Evolutionary conservation across 35 echinoderm and acorn worm species (phyloP).

Genomic region (Ophioderma brevispina): DNA sequence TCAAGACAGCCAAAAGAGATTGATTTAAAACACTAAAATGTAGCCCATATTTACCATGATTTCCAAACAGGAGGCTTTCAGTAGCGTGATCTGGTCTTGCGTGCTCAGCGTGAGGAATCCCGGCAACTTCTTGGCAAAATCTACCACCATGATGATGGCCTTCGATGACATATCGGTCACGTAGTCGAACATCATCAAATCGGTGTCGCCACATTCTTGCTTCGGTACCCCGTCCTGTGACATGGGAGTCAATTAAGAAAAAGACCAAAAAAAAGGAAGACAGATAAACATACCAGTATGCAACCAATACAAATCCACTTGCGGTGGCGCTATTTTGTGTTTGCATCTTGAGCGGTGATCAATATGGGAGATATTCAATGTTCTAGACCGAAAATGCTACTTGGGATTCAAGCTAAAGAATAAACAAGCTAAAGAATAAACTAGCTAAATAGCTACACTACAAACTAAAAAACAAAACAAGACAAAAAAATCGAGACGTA

Average conservation of each 20-base stretch:
- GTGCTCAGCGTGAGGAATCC: constrained; percentile 83
- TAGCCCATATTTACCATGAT: constrained; percentile 82
- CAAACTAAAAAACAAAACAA: background rate
- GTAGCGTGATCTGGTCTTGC: constrained; percentile 93
- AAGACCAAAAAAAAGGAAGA: background rate
- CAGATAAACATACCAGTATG: too few relatives aligned
- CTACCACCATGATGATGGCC: constrained; percentile 98
- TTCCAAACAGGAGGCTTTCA: constrained; percentile 96
- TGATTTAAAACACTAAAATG: too few relatives aligned
- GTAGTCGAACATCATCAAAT: constrained; percentile 78
- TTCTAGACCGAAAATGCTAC: too few relatives aligned
- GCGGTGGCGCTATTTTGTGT: too few relatives aligned
- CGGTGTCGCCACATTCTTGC: constrained; percentile 47
- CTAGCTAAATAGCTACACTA: background rate
- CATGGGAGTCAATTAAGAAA: background rate
- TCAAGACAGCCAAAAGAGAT: too few relatives aligned
- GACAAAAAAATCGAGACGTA: too few relatives aligned
- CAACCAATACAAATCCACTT: too few relatives aligned
- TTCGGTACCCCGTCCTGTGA: background rate
- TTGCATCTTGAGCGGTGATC: too few relatives aligned
- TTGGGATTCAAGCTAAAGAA: too few relatives aligned
- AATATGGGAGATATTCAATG: too few relatives aligned
- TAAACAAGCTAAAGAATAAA: background rate
- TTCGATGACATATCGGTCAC: constrained; percentile 90
- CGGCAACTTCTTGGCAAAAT: constrained; percentile 97